phyloP scores from a whole-genome alignment of 2,888 invertebrate species.

The Pristionchus japonicus region DNA sequence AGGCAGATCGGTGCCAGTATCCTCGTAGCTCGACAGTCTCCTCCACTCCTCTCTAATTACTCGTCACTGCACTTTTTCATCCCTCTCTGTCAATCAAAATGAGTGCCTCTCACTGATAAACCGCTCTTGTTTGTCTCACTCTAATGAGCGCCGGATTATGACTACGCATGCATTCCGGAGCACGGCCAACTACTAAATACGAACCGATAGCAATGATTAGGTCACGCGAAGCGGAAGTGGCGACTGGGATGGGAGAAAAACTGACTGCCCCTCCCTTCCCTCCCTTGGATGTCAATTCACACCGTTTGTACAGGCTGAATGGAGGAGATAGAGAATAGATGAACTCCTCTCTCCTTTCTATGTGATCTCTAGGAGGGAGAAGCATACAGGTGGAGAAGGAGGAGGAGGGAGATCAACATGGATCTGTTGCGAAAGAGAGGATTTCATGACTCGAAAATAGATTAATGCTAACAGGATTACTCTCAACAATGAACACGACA shows the following conservation, averaged over 20 bases:
- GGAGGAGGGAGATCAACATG: neutral
- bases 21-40: neutral
- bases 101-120: slow-evolving; percentile 23
- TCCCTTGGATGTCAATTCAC: neutral
- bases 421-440: neutral
- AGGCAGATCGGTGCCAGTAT: neutral
- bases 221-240: neutral
- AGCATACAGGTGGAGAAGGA: neutral
- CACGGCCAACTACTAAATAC: neutral
- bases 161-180: neutral
- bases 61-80: slow-evolving; percentile 22
- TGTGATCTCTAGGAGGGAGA: neutral
- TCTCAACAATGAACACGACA: neutral
- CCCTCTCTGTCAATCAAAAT: slow-evolving; percentile 32
- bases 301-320: slow-evolving; percentile 16
- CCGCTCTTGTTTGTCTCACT: neutral
- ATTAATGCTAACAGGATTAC: neutral
- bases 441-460: neutral
- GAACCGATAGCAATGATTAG: neutral
- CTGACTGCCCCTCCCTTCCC: neutral
- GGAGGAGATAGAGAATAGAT: neutral
- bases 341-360: neutral
- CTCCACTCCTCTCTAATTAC: slow-evolving; percentile 30
- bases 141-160: slow-evolving; percentile 10
- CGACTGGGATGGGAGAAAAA: neutral